Evolutionary conservation across 2,797 vertebrate species (phyloP), one percentile per base, ranked within the genome.

Genomic region (Telmatherina bonti): DNA sequence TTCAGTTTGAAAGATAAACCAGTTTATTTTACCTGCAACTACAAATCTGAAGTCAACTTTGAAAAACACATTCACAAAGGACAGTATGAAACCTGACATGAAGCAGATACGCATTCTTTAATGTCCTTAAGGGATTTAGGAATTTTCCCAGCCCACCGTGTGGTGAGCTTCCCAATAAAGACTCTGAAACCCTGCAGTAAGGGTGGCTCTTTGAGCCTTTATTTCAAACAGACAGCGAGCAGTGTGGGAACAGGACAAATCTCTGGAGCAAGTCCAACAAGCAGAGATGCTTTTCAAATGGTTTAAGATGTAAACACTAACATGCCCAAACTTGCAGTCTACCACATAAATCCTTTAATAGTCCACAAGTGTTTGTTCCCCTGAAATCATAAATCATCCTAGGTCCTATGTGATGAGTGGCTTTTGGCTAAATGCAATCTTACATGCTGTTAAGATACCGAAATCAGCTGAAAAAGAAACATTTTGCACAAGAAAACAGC

Each of bases 201-300:
- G 45, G 27, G 56, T 20, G n/a, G 27, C 55, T 59, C 43, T 10
- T 26, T 29, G 36, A n/a, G 62, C 35, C 33, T 65, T 76, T 72
- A 45, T 74, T 75, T 74, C 20, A 81, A 33, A 74, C 61, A 83
- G 31, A 79, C 71, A 74, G 43, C 72, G 38, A 13, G 22, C 47
- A 60, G 59, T 85, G 90, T 90, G 89, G 87, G 85, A 89, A 91
- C 76, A 69, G 59, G 74, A 85, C 56, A 12, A 75, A 74, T 59
- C 38, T 60, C 65, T 91, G 89, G 81, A 87, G 41, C 12, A 0
- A 0, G 6, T 89, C 77, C 85, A 85, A 73, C 18, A 80, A 73
- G 51, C 57, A 74, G 47, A 82, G 62, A 69, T 62, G 18, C 30
- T 74, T 86, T 81, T 72, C n/a, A 85, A 82, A 62, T 10, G 16